These are phyloP conservation scores for Callosobruchus maculatus DNA, from an alignment of 2,888 invertebrate species.

Conservation along the genomic window DNA sequence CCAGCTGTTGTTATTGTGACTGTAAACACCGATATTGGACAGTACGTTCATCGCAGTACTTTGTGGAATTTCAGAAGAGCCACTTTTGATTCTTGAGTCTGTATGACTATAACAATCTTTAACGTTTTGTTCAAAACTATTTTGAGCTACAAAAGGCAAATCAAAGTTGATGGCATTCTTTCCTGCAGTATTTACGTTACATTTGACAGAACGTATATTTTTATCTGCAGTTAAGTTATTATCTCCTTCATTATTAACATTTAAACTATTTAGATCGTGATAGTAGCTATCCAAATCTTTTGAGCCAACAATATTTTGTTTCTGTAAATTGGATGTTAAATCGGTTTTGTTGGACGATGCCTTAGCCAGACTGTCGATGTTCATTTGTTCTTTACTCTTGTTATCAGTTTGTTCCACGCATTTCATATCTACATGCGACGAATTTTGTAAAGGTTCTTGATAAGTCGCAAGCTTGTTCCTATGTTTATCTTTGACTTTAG, in stretches of 20 bases:
- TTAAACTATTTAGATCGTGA: not conserved
- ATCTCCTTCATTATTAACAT: not conserved
- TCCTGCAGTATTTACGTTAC: not conserved
- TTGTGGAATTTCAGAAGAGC: not conserved
- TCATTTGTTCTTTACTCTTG: not conserved
- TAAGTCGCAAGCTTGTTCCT: not conserved
- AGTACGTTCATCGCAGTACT: not conserved
- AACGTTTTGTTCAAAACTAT: not conserved
- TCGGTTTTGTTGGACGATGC: not conserved
- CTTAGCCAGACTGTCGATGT: not conserved
- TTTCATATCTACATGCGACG: not conserved
- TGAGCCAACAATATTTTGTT: not conserved
- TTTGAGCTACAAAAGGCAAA: not conserved
- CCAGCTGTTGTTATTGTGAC: not conserved
- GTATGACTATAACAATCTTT: not conserved
- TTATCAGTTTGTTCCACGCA: not conserved
- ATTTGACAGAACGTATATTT: not conserved
- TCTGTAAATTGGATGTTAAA: not conserved
- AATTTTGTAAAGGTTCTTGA: not conserved
- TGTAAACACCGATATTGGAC: not conserved
- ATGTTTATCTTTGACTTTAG: not conserved
- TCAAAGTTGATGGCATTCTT: not conserved
- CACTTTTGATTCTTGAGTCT: not conserved
- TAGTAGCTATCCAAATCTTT: not conserved
- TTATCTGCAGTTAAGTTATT: not conserved